phyloP scores from a whole-genome alignment of 2,797 vertebrate species.

The Bucorvus abyssinicus region DNA sequence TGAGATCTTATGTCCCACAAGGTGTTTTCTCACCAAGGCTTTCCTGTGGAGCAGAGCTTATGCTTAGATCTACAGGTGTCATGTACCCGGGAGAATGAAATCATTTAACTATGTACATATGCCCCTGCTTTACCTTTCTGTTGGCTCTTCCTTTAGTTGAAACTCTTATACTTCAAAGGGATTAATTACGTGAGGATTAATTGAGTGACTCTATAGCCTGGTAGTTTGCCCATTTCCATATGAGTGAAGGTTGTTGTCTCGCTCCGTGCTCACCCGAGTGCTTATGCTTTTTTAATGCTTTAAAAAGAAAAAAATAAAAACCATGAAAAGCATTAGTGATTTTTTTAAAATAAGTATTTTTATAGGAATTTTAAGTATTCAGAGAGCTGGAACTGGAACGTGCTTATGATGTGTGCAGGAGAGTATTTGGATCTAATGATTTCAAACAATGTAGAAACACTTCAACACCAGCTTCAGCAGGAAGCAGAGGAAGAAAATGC shows the following conservation, averaged over 20 bases:
- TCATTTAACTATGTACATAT: not conserved
- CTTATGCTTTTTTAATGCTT: not conserved
- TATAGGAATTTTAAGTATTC: not conserved
- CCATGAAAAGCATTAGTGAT: not conserved
- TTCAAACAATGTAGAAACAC: not conserved
- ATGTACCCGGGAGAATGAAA: not conserved
- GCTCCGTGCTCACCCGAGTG: not conserved
- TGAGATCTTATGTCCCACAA: not conserved
- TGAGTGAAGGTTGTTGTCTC: not conserved
- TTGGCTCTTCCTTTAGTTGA: not conserved
- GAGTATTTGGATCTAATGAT: not conserved
- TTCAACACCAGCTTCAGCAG: not conserved
- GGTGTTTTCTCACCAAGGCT: not conserved
- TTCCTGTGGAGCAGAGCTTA: not conserved
- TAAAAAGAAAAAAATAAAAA: not conserved
- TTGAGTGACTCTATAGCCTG: not conserved
- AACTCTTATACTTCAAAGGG: not conserved
- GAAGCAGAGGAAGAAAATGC: not conserved
- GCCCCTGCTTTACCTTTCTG: not conserved
- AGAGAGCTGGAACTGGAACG: not conserved
- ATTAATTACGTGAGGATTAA: not conserved
- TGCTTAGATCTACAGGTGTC: not conserved
- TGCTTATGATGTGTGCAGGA: not conserved
- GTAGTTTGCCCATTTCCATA: not conserved
- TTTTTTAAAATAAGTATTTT: not conserved